Evolutionary conservation across 2,113 vertebrate species (phyloP), one percentile per base, ranked within the genome.

Genomic region (Rhabdornis inornatus): DNA sequence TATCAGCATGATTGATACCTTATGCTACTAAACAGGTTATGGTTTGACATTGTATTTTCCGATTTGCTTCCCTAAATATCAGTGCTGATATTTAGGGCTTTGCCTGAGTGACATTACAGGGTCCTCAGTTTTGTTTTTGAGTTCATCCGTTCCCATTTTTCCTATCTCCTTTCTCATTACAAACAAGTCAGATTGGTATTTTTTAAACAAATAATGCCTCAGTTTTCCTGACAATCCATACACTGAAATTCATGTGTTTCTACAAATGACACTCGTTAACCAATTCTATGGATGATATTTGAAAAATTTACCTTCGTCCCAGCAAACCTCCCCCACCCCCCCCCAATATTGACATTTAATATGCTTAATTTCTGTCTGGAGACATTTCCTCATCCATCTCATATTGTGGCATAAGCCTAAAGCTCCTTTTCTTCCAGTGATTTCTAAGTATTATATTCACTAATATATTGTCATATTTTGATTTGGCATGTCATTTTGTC

Each of bases 301-400:
- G 42, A 53, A 83, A 87, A 85, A 74, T 24, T 47, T n/a, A 49
- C 0, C 3, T 66, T 78, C 40, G 7, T 35, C 7, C 16, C 3
- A 5, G 20, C 8, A 55, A 5, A 49, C 55, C 71, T 11, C 5
- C 11, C 4, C 5, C 5, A 2, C 10, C 3, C 4, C 8, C 2
- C 2, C 3, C 6, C 4, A 44, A 44, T 3, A 45, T 3, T 69
- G 8, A 37, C 0, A 11, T 12, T 56, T 57, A 60, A 65, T n/a
- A 10, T n/a, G 11, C 2, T 55, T 69, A 53, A 30, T 2, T 70
- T 83, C 7, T 30, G 2, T 50, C 20, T 75, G 39, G 70, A 87
- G 33, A 65, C 1, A 22, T 5, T 69, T 83, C 13, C 7, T 61
- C 7, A 47, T 84, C 63, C 21, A 19, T 84, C 14, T 71, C 5